Conservation (phyloP, 2,888 invertebrate genomes). For the Phasia obesa region DNA sequence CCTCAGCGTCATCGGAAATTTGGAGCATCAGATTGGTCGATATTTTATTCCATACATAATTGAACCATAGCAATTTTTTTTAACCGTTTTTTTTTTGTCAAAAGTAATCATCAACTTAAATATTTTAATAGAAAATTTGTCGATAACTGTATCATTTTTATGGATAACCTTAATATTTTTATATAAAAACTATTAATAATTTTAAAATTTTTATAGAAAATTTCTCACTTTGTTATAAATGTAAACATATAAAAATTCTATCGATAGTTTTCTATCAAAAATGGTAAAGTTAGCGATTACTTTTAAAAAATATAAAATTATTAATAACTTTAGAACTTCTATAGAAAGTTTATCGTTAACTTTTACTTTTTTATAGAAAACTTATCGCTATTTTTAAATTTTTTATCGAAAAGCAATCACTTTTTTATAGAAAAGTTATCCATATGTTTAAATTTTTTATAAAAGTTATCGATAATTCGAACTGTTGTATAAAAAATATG, state of each 20-base stretch:
- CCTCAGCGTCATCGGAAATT: too few relatives aligned
- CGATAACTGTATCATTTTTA: not conserved
- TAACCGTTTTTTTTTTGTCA: not conserved
- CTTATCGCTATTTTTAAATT: not conserved
- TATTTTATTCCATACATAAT: too few relatives aligned
- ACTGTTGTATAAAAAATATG: not conserved
- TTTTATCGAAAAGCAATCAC: too few relatives aligned
- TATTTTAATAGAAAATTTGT: not conserved
- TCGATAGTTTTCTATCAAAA: too few relatives aligned
- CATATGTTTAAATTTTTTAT: not conserved
- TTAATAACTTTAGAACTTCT: too few relatives aligned
- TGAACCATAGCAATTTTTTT: too few relatives aligned
- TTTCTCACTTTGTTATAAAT: not conserved
- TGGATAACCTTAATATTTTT: not conserved
- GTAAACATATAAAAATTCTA: too few relatives aligned
- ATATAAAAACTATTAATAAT: not conserved
- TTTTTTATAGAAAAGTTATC: not conserved
- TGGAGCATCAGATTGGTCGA: too few relatives aligned
- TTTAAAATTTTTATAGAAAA: not conserved
- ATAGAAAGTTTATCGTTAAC: not conserved
- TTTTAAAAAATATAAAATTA: too few relatives aligned
- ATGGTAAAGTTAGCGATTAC: too few relatives aligned
- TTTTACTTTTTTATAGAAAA: not conserved
- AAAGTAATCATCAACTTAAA: not conserved
- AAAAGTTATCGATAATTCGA: not conserved